Base-by-base conservation (phyloP, 2,797 vertebrate genomes). In the Triplophysa yarkandensis region DNA sequence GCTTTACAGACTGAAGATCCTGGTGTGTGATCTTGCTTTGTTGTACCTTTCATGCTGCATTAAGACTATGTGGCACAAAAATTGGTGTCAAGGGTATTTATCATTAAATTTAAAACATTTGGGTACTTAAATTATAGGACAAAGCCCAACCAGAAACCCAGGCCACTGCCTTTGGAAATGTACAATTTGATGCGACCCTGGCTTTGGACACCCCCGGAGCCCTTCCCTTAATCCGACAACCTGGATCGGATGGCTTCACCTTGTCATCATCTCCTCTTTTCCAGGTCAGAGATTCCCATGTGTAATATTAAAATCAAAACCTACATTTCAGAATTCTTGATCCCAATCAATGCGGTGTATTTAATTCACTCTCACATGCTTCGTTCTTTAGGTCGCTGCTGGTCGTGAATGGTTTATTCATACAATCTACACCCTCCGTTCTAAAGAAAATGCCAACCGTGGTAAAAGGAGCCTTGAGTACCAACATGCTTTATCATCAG, bases 111-210 rank as follows among this genome's bases (percentile, higher is more conserved):
- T 4, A 25, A 32, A 50, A 27, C 9, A 14, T 43, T 17, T 43
- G 7, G 6, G 1, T 3, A 10, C 39, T 21, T 77, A 2, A 14
- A 36, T 17, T 61, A 71, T 77, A 95, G 93, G 94, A 94, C 84
- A 95, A 94, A 86, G 90, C 92, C 81, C 90, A 94, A 81, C 91
- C 93, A 23, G 93, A 95, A 80, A 94, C 92, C 21, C 92, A 92
- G 82, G 89, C 88, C 25, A 67, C 81, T 68, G 62, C 85, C 3
- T 94, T 93, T 86, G 91, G 91, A 57, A 89, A 91, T 69, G 85
- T 95, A 75, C 28, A 68, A 28, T 94, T 94, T 76, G 83, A 87
- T 36, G 93, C 92, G 80, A 85, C 68, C 0, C 76, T 94, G 80
- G 94, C 92, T 32, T 68, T 84, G 17, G 92, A 94, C 55, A 87